Evolutionary conservation across 2,888 invertebrate genomes (phyloP).

Genomic region (Seira musarum): DNA sequence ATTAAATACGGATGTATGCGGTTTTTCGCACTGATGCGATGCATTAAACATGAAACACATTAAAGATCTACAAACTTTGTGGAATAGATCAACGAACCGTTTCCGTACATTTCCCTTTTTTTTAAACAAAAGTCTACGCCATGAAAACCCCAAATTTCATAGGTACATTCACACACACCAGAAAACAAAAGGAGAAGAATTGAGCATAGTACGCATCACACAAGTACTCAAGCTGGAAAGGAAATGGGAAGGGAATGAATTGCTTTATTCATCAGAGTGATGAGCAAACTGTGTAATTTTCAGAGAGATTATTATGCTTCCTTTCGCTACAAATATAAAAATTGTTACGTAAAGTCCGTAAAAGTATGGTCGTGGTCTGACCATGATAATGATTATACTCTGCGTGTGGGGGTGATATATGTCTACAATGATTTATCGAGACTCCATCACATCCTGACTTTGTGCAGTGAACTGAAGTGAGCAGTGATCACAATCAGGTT

Average conservation of each 20-base stretch:
- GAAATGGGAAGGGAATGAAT: conserved; percentile 36
- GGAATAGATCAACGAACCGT: conserved; percentile 41
- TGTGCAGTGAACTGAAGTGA: too few relatives aligned
- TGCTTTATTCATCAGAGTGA: conserved; percentile 4
- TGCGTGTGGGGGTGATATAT: conserved; percentile 7
- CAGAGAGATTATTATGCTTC: too few relatives aligned
- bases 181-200: conserved; percentile 1
- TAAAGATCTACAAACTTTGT: not conserved
- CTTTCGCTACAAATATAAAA: too few relatives aligned
- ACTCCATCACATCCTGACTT: conserved; percentile 27
- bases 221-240: not conserved
- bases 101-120: conserved; percentile 36
- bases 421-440: conserved; percentile 15
- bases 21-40: conserved; percentile 30
- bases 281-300: too few relatives aligned
- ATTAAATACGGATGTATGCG: conserved; percentile 29
- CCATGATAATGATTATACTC: too few relatives aligned
- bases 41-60: conserved; percentile 4
- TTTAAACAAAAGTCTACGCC: not conserved
- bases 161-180: too few relatives aligned
- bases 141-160: not conserved
- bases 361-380: too few relatives aligned
- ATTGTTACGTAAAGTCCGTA: too few relatives aligned
- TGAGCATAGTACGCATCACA: not conserved
- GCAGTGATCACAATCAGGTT: too few relatives aligned